Base-by-base conservation (phyloP, 2,113 vertebrate species). In the Barbus barbus region DNA sequence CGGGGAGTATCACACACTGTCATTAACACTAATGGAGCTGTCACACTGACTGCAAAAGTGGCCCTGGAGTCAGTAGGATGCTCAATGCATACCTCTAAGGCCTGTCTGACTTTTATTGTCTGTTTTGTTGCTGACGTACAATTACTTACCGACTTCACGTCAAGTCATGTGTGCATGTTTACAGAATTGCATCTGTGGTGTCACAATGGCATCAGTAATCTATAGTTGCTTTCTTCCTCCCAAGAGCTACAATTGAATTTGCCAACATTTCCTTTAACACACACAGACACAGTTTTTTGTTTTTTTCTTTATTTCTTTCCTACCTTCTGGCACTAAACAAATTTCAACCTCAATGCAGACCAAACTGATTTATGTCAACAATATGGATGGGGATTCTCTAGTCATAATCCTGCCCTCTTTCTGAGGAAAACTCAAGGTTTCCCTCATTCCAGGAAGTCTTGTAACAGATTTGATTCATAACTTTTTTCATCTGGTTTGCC, bases 1-100 rank as follows among this genome's bases (percentile, higher is more conserved):
- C 86, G 76, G 81, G 84, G 75, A 84, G 83, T 75, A 86, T 88
- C 86, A 75, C 87, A 91, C 86, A 88, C 90, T 92, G 89, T 91
- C 87, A 93, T 93, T 92, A 92, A 77, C 86, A 48, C 90, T 93
- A 92, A 94, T 92, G 89, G 20, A 92, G 90, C 91, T 92, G 92
- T 93, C 92, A 92, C 8, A 51, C 79, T 85, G 89, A 86, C 82
- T 82, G 69, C 89, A 85, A 82, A 82, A 85, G 48, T 84, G 86
- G 79, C 60, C 83, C 65, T 63, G 41, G 63, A 86, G 83, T 48
- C n/a, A 87, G 36, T 69, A 77, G 72, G 77, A 78, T 84, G 58
- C 76, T 81, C 82, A 36, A 36, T 56, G 28, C 84, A 58, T 46
- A 28, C 86, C 84, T 87, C 80, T 87, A 83, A 87, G 48, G 44